These are phyloP conservation scores for Euphydryas editha DNA, from an alignment of 2,888 invertebrate genomes.

Conservation along the genomic window DNA sequence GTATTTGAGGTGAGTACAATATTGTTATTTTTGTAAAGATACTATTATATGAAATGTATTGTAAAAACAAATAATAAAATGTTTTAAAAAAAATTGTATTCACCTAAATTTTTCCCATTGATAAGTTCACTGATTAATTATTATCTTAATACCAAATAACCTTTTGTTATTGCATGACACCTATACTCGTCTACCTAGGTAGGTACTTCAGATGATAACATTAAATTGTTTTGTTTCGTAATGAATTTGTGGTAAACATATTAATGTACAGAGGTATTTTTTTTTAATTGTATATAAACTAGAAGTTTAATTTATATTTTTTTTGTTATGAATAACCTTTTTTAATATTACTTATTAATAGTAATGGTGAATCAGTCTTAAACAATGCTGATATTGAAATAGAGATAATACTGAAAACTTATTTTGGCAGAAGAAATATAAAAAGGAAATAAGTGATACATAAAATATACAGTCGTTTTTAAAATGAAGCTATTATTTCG, in stretches of 20 bases:
- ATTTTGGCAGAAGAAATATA: not conserved
- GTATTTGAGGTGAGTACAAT: constrained; percentile 27
- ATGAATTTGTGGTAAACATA: not conserved
- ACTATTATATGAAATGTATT: not conserved
- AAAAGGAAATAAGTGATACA: not conserved
- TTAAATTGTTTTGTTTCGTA: constrained; percentile 1
- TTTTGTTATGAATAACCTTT: not conserved
- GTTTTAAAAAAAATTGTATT: not conserved
- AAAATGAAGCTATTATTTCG: not conserved
- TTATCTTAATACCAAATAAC: not conserved
- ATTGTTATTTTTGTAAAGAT: constrained; percentile 2
- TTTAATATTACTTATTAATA: not conserved
- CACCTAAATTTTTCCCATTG: not conserved
- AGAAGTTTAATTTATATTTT: not conserved
- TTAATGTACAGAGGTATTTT: not conserved
- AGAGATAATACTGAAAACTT: not conserved
- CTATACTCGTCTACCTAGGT: no score
- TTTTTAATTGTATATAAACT: not conserved
- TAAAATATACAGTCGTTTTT: not conserved
- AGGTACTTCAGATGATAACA: constrained; percentile 8
- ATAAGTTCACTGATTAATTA: not conserved
- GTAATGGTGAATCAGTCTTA: not conserved
- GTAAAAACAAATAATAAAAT: not conserved
- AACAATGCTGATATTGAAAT: no score
- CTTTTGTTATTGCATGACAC: not conserved